Evolutionary conservation across 2,797 vertebrate species (phyloP).

Genomic region (Falco novaeseelandiae): DNA sequence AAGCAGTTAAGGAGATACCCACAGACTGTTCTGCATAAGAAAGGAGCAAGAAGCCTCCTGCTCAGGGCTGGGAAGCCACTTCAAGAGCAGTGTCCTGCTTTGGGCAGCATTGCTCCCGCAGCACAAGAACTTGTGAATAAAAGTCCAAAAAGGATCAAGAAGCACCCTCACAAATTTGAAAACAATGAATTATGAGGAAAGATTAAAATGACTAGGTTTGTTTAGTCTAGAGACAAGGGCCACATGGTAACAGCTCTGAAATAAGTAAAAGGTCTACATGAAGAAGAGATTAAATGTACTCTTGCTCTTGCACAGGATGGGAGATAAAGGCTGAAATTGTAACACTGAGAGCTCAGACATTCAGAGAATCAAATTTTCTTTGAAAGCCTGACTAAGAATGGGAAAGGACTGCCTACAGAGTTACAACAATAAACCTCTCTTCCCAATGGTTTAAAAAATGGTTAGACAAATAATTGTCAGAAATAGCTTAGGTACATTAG

Average conservation of each 20-base stretch:
- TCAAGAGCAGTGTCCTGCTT: background rate
- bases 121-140: background rate
- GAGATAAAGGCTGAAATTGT: background rate
- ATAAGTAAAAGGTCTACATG: background rate
- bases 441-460: background rate
- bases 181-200: background rate
- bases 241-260: background rate
- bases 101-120: accelerated
- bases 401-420: background rate
- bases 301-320: background rate
- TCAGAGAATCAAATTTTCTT: background rate
- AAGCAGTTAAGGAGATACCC: background rate
- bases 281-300: background rate
- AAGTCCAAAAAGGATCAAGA: background rate
- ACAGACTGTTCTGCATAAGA: background rate
- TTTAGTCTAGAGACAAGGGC: background rate
- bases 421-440: background rate
- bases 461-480: background rate
- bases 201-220: background rate
- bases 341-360: background rate
- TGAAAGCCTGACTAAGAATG: background rate
- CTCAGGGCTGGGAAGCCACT: background rate
- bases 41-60: background rate
- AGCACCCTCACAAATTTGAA: background rate
- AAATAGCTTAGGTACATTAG: background rate